Base-by-base conservation (phyloP, 1,140 invertebrate genomes). In the Choristoneura fumiferana region DNA sequence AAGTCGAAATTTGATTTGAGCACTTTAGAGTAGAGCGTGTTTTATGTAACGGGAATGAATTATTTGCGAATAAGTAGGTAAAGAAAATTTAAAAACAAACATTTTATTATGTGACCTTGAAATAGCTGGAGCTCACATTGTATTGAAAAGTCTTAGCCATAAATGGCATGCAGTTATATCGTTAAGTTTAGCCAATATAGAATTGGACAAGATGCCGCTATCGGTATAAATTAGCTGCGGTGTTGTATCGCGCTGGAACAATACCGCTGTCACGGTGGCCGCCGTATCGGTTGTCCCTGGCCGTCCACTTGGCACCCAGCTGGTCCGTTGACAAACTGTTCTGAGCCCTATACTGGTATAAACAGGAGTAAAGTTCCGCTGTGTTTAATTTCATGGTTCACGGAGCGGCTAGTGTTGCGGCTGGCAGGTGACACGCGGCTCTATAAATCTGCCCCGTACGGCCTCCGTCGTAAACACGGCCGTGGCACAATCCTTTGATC, bases 241-340 rank as follows among this genome's bases (percentile, higher is more conserved):
- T 71, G 75, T 82, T 76, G 81, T 81, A 78, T 79, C 70, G 73
- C 71, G 60, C 58, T 71, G 69, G 71, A 87, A 87, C 82, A 84
- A 87, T 85, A 81, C 79, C 74, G 71, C 78, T 84, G 79, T 87
- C 78, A 81, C 76, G 81, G 82, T 83, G 79, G 82, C 78, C 79
- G 69, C 71, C 68, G 78, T 79, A 82, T 83, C 80, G 71, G 70
- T 69, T 76, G 74, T 81, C 43, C 29, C 74, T 69, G 73, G 72
- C 69, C 70, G 72, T 77, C 78, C 71, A 73, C 73, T 79, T 76
- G 70, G 71, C 76, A 76, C 73, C 56, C 13, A 37, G 15, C 49
- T 29, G n/a, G 34, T 6, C 2, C 6, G 33, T n/a, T 35, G 54
- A 54, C 65, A 61, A 49, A 36, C 53, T 17, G 73, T 58, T 75